Percentiles rank a stretch among this genome's conserved stretches.
Evolutionary conservation across 1,140 invertebrate species (phyloP).

Genomic region (Zaprionus lachaisei): DNA sequence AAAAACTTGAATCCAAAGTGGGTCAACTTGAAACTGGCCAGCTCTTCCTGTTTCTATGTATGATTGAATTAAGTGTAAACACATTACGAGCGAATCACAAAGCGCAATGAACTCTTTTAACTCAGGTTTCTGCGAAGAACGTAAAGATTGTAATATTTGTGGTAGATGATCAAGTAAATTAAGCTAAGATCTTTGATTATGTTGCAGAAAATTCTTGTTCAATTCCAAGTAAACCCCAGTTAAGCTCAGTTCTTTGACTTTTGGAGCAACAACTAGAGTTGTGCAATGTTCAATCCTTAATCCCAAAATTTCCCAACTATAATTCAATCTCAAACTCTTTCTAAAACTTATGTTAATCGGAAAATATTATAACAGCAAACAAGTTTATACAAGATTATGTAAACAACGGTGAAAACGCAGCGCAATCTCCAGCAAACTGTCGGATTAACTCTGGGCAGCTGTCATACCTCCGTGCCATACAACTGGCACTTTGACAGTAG

Average conservation of each 20-base stretch:
- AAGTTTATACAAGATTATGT: constrained; percentile 35
- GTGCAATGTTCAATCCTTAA: background rate
- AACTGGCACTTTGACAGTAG: constrained; percentile 5
- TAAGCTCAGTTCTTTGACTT: background rate
- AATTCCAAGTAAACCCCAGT: background rate
- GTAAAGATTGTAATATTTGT: background rate
- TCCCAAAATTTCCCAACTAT: background rate
- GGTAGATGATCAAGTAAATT: background rate
- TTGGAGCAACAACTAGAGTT: background rate
- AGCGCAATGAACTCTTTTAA: constrained; percentile 12
- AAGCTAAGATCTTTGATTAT: background rate
- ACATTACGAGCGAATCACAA: constrained; percentile 28
- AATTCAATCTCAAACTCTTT: background rate
- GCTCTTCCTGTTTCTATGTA: constrained; percentile 22
- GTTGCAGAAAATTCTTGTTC: too few relatives aligned
- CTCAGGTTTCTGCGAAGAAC: background rate
- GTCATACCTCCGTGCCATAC: constrained; percentile 30
- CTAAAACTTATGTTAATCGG: background rate
- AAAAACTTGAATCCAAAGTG: constrained; percentile 11
- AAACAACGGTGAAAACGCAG: constrained; percentile 36
- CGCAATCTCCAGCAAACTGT: constrained; percentile 15
- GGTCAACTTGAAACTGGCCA: constrained; percentile 20
- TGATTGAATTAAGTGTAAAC: constrained; percentile 46
- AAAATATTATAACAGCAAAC: constrained; percentile 3
- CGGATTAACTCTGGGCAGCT: constrained; percentile 30